These are phyloP conservation scores for Paracentrotus lividus DNA, from an alignment of 53 echinoderm and acorn worm genomes.

Conservation along the genomic window DNA sequence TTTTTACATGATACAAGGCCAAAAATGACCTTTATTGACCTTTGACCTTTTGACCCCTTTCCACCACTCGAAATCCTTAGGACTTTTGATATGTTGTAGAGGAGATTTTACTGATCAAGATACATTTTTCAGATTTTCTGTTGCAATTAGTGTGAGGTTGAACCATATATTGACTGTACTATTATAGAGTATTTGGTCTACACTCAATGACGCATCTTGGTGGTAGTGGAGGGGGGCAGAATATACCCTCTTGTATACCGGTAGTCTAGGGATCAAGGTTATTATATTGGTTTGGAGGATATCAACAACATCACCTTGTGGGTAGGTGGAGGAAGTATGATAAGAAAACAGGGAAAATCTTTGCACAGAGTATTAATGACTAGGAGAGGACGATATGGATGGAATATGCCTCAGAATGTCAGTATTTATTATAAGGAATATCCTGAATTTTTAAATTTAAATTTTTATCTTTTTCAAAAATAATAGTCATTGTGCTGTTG, in stretches of 20 bases:
- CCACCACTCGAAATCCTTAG: no score
- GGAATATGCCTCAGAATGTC: not conserved
- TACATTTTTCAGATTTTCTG: no score
- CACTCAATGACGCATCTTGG: not conserved
- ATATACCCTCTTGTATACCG: no score
- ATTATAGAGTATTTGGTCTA: not conserved
- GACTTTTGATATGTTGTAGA: no score
- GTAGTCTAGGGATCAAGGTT: no score
- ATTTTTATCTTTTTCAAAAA: no score
- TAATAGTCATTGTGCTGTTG: not conserved
- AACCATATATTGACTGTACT: no score
- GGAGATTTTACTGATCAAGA: no score
- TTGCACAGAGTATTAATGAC: not conserved
- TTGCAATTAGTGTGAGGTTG: no score
- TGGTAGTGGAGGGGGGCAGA: not conserved
- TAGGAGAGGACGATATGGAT: not conserved
- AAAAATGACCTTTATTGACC: no score
- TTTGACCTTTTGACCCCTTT: no score
- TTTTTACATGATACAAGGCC: no score
- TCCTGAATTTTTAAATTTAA: not conserved
- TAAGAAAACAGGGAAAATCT: not conserved
- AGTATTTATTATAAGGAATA: slow-evolving; percentile 22
- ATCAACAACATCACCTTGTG: not conserved
- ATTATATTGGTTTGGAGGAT: not conserved
- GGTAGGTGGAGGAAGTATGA: not conserved